Evolutionary conservation across 2,888 invertebrate genomes (phyloP).

Genomic region (Oxycera nigricornis): DNA sequence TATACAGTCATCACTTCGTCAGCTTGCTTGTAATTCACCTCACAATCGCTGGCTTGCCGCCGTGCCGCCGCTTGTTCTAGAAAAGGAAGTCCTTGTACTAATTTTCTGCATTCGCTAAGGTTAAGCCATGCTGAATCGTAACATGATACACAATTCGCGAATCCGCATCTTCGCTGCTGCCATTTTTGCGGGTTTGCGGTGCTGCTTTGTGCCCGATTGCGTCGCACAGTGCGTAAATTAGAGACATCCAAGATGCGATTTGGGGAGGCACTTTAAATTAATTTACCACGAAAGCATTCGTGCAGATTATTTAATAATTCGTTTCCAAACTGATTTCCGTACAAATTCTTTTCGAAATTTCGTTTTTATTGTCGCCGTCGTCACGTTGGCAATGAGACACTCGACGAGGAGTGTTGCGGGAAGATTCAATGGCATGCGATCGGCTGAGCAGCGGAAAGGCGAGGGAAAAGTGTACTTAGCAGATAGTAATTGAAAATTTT

Average conservation of each 20-base stretch:
- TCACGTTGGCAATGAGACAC: constrained; percentile 21
- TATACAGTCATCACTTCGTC: constrained; percentile 1
- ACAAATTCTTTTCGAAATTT: neutral
- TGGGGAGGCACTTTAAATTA: neutral
- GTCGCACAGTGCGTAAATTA: neutral
- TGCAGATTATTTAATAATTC: no score
- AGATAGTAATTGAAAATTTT: neutral
- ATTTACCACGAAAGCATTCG: neutral
- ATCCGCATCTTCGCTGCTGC: neutral
- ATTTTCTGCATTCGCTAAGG: constrained; percentile 21
- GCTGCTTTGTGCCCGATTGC: neutral
- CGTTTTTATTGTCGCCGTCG: neutral
- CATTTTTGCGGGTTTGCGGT: no score
- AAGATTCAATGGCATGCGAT: neutral
- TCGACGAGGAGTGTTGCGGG: neutral
- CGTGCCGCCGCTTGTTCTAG: constrained; percentile 17
- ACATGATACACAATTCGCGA: neutral
- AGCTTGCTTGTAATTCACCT: constrained; percentile 14
- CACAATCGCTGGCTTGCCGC: neutral
- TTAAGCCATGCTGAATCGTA: neutral
- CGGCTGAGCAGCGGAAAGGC: neutral
- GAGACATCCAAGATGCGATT: neutral
- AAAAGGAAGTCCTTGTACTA: constrained; percentile 33
- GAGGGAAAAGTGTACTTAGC: neutral
- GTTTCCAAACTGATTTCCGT: constrained; percentile 3